Evolutionary conservation across 2,888 invertebrate genomes (phyloP), one percentile per base, ranked within the genome.

Genomic region (Augiades crinisus): DNA sequence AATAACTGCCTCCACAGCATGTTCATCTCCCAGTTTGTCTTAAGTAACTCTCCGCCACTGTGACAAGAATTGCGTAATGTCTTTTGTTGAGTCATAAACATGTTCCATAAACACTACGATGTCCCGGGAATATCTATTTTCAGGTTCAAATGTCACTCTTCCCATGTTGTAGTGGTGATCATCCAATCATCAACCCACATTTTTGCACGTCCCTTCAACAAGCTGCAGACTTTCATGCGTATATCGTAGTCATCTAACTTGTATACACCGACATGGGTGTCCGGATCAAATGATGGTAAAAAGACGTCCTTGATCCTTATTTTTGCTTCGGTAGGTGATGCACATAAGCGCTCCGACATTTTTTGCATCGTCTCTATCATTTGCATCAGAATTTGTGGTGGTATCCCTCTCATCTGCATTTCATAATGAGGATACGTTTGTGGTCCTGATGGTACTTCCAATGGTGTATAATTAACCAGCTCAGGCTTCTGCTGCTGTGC

Each of bases 211-310:
- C 53, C 54, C 21, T 49, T 49, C 7, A 57, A 31, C 5, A 54
- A 19, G 12, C 54, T 49, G 6, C 41, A 3, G 1, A 17, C 34
- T 7, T 45, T 54, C 47, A 53, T 52, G 14, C 54, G 54, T 5
- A 55, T 40, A 7, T 58, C 58, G 1, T 7, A 37, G 36, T 56
- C 56, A 30, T 21, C 60, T 5, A 65, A 52, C 2, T 47, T 37
- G 17, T 47, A 40, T 1, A 51, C 62, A 59, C 0, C 62, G 17
- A 22, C 13, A 31, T 61, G 46, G 1, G 41, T 36, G 24, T 66
- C 66, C 3, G 64, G 66, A 47, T 67, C 63, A 24, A 52, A 67
- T 13, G 65, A 59, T 1, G 67, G 65, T 21, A 67, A 41, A 45
- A 47, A 66, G 0, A 64, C 10, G 8, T 68, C 65, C 0, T 44